Conservation (phyloP, 2,888 invertebrate genomes). For the Hypena proboscidalis region DNA sequence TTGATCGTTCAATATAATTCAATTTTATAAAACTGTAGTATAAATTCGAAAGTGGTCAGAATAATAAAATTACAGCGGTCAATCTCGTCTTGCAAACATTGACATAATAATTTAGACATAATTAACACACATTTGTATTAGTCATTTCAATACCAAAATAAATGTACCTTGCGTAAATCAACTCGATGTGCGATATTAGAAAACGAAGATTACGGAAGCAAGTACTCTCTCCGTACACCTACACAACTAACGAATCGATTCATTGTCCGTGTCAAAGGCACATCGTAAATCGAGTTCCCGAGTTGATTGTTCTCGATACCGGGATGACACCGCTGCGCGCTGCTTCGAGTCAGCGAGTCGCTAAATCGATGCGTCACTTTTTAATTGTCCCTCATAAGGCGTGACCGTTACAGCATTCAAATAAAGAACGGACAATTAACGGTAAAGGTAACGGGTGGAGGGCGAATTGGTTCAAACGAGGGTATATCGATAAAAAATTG, state of each 20-base stretch:
- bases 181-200: constrained; percentile 26
- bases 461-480: constrained; percentile 52
- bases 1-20: constrained; percentile 8
- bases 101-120: no score
- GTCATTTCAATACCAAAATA: constrained; percentile 9
- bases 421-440: constrained; percentile 77
- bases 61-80: no score
- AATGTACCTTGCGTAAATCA: constrained; percentile 16
- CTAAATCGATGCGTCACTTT: constrained; percentile 69
- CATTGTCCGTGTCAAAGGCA: constrained; percentile 26
- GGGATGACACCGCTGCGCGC: constrained; percentile 47
- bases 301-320: constrained; percentile 23
- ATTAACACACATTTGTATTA: constrained; percentile 16
- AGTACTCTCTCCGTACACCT: constrained; percentile 22
- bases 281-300: constrained; percentile 31
- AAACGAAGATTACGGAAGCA: constrained; percentile 24
- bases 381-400: constrained; percentile 72
- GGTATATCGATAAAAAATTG: constrained; percentile 42
- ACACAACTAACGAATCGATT: constrained; percentile 28
- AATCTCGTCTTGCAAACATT: no score
- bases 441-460: constrained; percentile 79
- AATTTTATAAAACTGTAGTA: background rate
- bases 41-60: background rate
- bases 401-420: constrained; percentile 74
- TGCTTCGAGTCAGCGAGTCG: constrained; percentile 55